A percentile compares a stretch with the other conserved stretches of the same genome.
These are phyloP conservation scores for Periophthalmus magnuspinnatus DNA, from an alignment of 2,797 vertebrate species.

Conservation along the genomic window DNA sequence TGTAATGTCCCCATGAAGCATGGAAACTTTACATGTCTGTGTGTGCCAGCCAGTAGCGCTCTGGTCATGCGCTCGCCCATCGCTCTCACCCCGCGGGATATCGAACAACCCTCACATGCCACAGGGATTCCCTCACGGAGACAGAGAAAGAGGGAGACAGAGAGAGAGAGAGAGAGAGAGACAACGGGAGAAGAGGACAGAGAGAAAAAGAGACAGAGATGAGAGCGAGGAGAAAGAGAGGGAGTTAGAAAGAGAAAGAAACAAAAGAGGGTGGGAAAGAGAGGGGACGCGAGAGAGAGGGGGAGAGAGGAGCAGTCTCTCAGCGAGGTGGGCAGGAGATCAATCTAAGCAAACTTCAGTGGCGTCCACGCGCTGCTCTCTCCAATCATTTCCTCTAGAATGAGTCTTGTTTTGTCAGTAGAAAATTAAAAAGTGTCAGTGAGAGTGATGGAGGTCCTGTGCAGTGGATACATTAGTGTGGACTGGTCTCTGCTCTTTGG, in stretches of 20 bases:
- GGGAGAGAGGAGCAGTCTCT: neutral
- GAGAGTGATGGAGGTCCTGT: slow-evolving; percentile 60
- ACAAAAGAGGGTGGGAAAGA: too few species aligned
- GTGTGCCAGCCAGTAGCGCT: slow-evolving; percentile 35
- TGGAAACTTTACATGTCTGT: neutral
- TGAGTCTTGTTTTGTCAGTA: slow-evolving; percentile 76
- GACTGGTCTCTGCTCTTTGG: slow-evolving; percentile 43
- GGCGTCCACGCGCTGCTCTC: slow-evolving; percentile 51
- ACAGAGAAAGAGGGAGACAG: slow-evolving; percentile 1
- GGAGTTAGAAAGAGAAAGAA: too few species aligned
- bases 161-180: too few species aligned
- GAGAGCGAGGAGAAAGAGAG: slow-evolving; percentile 10
- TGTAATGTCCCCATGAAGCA: too few species aligned
- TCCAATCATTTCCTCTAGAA: slow-evolving; percentile 60
- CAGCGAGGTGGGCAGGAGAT: slow-evolving; percentile 48
- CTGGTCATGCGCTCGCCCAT: slow-evolving; percentile 37
- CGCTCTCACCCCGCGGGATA: slow-evolving; percentile 64
- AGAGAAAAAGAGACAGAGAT: neutral
- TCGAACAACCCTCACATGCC: slow-evolving; percentile 63
- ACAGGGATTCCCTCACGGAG: slow-evolving; percentile 70
- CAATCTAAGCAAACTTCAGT: slow-evolving; percentile 65
- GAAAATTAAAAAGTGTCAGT: slow-evolving; percentile 72
- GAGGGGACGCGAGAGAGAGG: slow-evolving; percentile 9
- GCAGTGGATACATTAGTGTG: slow-evolving; percentile 57
- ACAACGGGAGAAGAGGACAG: too few species aligned